Evolutionary conservation across 1,140 invertebrate genomes (phyloP), one percentile per base, ranked within the genome.

Genomic region (Zaprionus lachaisei): DNA sequence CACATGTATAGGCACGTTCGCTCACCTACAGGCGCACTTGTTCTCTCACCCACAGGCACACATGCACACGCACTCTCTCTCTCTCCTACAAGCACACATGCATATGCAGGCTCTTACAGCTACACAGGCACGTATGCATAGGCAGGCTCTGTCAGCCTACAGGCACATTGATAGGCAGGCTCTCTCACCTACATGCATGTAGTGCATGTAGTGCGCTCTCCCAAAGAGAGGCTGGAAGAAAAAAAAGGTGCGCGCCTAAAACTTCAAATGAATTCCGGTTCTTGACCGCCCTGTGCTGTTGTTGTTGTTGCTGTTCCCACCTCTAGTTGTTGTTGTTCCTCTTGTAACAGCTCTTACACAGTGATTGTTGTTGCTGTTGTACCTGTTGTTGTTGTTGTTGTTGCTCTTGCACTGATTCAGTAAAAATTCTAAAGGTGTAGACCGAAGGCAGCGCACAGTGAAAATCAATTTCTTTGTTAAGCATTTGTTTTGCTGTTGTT

Each of bases 391-490:
- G 38, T 55, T 73, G 38, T 38, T 72, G 71, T 17, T 58, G 55
- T 49, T 79, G 55, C 22, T 72, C 20, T 26, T 87, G 74, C 72
- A 87, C 84, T 81, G 84, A 87, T 89, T 87, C 84, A 87, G 70
- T 69, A 80, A 73, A 77, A 80, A 69, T 73, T 77, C 69, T 69
- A n/a, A 57, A 74, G 79, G 70, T 77, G 75, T 73, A 78, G 64
- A 70, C 56, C 66, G 49, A 51, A 14, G 22, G 22, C 69, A 68
- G 64, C 65, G 80, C 73, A 80, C 77, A 89, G 84, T 81, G 85
- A 90, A 89, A 89, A 89, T 89, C 85, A 89, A 89, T 89, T 89
- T 90, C 79, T 74, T 89, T 89, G 84, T 85, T 86, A 65, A 70
- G 74, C 76, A 74, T 80, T 83, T 71, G 70, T 75, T 75, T 61